Evolutionary conservation across 2,113 vertebrate species (phyloP), one percentile per base, ranked within the genome.

Genomic region (Spheniscus mendiculus): DNA sequence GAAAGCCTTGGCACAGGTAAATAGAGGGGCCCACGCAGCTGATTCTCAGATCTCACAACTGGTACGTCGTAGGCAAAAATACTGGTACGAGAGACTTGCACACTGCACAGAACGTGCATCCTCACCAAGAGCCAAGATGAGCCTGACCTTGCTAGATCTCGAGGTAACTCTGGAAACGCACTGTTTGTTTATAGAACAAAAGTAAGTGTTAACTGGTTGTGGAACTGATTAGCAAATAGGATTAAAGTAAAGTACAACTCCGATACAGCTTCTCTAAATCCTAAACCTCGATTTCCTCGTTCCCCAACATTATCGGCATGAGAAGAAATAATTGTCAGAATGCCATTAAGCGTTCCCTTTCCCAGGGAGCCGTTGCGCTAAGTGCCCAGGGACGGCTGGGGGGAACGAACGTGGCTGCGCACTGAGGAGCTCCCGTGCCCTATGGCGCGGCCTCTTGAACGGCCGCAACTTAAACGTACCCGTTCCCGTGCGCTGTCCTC

Each of bases 21-120:
- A 16, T 1, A 6, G 18, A 44, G 3, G 44, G 40, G 67, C 59
- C 34, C n/a, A 20, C 29, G 45, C 52, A 7, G 74, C 26, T 5
- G 18, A 11, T 9, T n/a, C 47, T 6, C 11, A 1, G 13, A 0
- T 19, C n/a, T 55, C 18, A 11, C 38, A n/a, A 14, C 12, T 9
- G 40, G 20, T 2, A 22, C 49, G 10, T 40, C 20, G 6, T 1
- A 1, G 27, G 44, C 34, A 32, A 19, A 30, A 61, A 19, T 15
- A 10, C 34, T 4, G 16, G 1, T 7, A 4, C 1, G 2, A 6
- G 19, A 30, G n/a, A 3, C 55, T 3, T 10, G 25, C 42, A 7
- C 3, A 2, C 15, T 6, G 2, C 30, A 4, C 20, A 15, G 17
- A 55, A 34, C 2, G 0, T 1, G 10, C 10, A 0, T 16, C 15